These are phyloP conservation scores for Drosophila kurseongensis DNA, from an alignment of 1,140 invertebrate species.

Conservation along the genomic window DNA sequence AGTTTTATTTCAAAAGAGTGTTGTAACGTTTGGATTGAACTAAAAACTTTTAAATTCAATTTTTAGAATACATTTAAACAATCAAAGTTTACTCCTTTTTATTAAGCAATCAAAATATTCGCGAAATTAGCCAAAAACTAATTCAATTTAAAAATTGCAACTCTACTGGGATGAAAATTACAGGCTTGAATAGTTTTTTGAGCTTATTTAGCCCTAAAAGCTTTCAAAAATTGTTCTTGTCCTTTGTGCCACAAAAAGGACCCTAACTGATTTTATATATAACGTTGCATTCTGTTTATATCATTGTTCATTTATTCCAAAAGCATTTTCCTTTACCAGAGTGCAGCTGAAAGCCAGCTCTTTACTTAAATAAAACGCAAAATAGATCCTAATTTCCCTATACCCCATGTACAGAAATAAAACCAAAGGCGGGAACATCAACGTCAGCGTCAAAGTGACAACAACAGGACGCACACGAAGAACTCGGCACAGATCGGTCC, in stretches of 20 bases:
- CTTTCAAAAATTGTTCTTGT: not conserved
- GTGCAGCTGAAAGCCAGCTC: too few species aligned
- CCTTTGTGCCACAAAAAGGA: too few species aligned
- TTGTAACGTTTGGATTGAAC: too few species aligned
- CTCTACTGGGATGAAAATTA: not conserved
- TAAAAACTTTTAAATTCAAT: too few species aligned
- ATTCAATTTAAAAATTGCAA: not conserved
- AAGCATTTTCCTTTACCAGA: too few species aligned
- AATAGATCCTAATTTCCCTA: not conserved
- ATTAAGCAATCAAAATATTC: too few species aligned
- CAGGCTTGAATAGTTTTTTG: not conserved
- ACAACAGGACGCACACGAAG: conserved; percentile 65
- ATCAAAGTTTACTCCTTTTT: too few species aligned
- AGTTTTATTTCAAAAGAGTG: too few species aligned
- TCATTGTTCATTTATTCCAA: too few species aligned
- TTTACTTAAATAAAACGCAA: not conserved
- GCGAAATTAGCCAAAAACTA: not conserved
- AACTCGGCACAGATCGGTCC: conserved; percentile 18
- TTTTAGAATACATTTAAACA: too few species aligned
- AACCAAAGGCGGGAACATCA: conserved; percentile 25
- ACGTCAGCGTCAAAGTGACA: conserved; percentile 77
- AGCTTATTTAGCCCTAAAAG: not conserved
- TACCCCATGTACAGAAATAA: not conserved
- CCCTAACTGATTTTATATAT: too few species aligned
- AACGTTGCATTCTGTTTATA: too few species aligned